Evolutionary conservation across 1,140 invertebrate species (phyloP).

Genomic region (Linepithema humile): DNA sequence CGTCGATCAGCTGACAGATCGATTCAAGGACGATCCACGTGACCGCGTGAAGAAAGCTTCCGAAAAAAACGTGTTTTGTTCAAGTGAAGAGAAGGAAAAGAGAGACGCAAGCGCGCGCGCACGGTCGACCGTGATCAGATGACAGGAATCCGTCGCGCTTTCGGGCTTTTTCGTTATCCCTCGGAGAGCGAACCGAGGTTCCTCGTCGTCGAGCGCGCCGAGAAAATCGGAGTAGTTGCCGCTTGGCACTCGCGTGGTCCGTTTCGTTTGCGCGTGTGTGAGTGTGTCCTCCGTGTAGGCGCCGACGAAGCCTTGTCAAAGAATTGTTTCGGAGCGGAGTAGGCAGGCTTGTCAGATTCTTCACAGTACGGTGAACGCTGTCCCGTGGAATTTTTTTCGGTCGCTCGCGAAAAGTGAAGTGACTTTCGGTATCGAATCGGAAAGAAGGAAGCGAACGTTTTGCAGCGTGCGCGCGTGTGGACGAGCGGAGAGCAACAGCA

Average conservation of each 20-base stretch:
- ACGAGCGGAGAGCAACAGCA: background rate
- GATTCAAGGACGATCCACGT: background rate
- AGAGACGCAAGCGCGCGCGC: conserved; percentile 11
- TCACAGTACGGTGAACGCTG: too few relatives aligned
- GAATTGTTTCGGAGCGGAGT: background rate
- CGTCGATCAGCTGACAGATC: too few relatives aligned
- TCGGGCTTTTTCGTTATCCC: conserved; percentile 35
- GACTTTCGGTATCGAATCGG: conserved; percentile 3
- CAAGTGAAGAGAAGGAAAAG: background rate
- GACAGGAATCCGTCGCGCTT: conserved; percentile 59
- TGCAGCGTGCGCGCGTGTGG: background rate
- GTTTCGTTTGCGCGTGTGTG: background rate
- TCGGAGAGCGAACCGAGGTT: background rate
- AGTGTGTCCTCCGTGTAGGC: too few relatives aligned
- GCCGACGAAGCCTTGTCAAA: too few relatives aligned
- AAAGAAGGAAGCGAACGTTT: background rate
- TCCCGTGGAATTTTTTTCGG: background rate
- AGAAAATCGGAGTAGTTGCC: conserved; percentile 55
- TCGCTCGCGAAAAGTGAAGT: background rate
- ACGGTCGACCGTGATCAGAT: conserved; percentile 58
- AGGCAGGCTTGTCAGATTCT: too few relatives aligned
- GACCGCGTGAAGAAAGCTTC: conserved; percentile 20
- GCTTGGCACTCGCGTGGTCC: conserved; percentile 44
- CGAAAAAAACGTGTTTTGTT: background rate
- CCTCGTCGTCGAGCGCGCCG: background rate